Base-by-base conservation (phyloP, 2,888 invertebrate genomes). In the Torymus texanus region DNA sequence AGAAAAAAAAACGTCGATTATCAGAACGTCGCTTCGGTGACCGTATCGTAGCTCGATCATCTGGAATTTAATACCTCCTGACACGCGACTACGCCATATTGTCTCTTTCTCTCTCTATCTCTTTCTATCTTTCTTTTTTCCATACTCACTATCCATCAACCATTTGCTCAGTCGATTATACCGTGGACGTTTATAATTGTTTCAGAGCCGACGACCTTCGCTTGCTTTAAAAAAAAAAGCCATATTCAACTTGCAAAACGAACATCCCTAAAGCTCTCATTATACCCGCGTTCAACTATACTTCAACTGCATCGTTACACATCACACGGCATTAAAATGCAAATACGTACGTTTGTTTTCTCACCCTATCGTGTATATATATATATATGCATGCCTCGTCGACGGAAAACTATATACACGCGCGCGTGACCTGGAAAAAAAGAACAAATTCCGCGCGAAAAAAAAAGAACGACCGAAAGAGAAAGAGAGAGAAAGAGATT, bases 391-490 rank as follows among this genome's bases (percentile, higher is more conserved):
- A 2, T 5, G 29, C 29, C 29, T 29, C 41, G 41, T 41, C 41
- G 41, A 41, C 41, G 41, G 41, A 8, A 41, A 29, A 29, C 5
- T 1, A 5, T 41, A 41, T 41, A 41, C 10, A 41, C 41, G 41
- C 53, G 18, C 62, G 73, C 50, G 66, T 67, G 72, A 71, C 72
- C 71, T 66, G 51, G 24, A 78, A 66, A 67, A 61, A 56, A 50
- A 41, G 8, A 12, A 41, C 14, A 51, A 4, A 61, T 50, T 5
- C 21, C 66, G 53, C 16, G 18, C 24, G 16, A 51, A 24, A 51
- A 24, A 24, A 68, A 41, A 21, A 70, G 56, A 21, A 10, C 56
- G 4, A 58, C 55, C 2, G 16, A 65, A 41, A 58, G 16, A 58
- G 12, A 58, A 1, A 56, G 56, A 55, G n/a, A 55, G 3, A 63